phyloP scores from a whole-genome alignment of 2,113 vertebrate genomes.

The Hyla sarda region DNA sequence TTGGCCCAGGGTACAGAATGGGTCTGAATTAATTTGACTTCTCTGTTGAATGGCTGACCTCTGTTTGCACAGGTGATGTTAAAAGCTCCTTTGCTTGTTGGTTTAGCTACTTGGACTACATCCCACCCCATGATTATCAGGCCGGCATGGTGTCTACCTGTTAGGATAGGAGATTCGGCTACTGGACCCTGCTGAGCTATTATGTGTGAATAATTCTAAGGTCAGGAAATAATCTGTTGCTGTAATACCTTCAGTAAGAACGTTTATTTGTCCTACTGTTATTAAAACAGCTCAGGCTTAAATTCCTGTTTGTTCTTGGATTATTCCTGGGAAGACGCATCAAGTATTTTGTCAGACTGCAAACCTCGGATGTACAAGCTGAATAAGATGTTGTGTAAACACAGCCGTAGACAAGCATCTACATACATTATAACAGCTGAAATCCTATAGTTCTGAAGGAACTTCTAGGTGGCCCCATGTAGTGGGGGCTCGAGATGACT shows the following conservation, averaged over 20 bases:
- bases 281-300: slow-evolving; percentile 30
- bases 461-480: neutral
- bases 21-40: neutral
- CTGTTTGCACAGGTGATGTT: slow-evolving; percentile 44
- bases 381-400: slow-evolving; percentile 26
- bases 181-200: slow-evolving; percentile 54
- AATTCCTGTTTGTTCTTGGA: slow-evolving; percentile 52
- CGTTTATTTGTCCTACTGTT: slow-evolving; percentile 35
- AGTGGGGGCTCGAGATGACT: neutral
- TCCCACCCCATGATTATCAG: slow-evolving; percentile 20
- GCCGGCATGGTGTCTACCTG: slow-evolving; percentile 53
- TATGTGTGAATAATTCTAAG: slow-evolving; percentile 58
- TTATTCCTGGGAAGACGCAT: slow-evolving; percentile 38
- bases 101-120: neutral
- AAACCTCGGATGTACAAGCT: slow-evolving; percentile 20
- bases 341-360: slow-evolving; percentile 26
- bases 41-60: slow-evolving; percentile 3
- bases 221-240: slow-evolving; percentile 53
- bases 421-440: slow-evolving; percentile 9
- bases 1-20: neutral
- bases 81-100: neutral
- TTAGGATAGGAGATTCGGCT: slow-evolving; percentile 40
- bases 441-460: neutral
- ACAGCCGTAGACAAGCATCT: neutral
- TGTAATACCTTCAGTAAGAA: slow-evolving; percentile 60